A percentile compares a stretch with the other conserved stretches of the same genome.
phyloP scores from a whole-genome alignment of 2,797 vertebrate species.

The Scyliorhinus canicula region DNA sequence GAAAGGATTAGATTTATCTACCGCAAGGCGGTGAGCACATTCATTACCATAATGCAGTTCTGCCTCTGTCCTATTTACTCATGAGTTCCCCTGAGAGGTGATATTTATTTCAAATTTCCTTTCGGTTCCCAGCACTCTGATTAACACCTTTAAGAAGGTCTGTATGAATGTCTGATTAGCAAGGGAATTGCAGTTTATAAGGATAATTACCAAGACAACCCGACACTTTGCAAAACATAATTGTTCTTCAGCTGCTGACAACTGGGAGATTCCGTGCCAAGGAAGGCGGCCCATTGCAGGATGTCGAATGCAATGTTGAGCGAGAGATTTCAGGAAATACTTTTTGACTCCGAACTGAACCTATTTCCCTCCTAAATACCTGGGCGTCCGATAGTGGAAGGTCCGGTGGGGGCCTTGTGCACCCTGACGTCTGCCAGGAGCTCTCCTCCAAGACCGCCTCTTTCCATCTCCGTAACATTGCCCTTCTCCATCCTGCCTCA shows the following conservation, averaged over 20 bases:
- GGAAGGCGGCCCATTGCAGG: background rate
- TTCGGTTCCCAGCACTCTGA: background rate
- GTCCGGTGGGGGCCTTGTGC: background rate
- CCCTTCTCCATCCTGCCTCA: background rate
- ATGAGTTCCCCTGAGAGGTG: background rate
- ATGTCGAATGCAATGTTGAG: background rate
- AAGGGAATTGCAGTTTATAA: background rate
- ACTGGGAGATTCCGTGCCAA: background rate
- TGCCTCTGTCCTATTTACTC: background rate
- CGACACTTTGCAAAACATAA: background rate
- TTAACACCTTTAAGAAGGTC: conserved; percentile 30
- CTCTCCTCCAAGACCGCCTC: background rate
- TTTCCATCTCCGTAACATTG: background rate
- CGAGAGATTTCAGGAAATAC: background rate
- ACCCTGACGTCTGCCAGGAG: background rate
- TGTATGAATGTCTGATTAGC: background rate
- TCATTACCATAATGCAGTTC: conserved; percentile 5
- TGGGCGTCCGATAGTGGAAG: background rate
- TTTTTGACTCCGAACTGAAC: background rate
- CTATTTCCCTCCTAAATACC: background rate
- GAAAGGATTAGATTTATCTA: conserved; percentile 4
- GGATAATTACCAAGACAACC: background rate
- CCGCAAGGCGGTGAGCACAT: background rate
- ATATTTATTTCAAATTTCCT: conserved; percentile 30
- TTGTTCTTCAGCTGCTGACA: conserved; percentile 23